Evolutionary conservation across 1,140 invertebrate species (phyloP), one percentile per base, ranked within the genome.

Genomic region (Achatina immaculata): DNA sequence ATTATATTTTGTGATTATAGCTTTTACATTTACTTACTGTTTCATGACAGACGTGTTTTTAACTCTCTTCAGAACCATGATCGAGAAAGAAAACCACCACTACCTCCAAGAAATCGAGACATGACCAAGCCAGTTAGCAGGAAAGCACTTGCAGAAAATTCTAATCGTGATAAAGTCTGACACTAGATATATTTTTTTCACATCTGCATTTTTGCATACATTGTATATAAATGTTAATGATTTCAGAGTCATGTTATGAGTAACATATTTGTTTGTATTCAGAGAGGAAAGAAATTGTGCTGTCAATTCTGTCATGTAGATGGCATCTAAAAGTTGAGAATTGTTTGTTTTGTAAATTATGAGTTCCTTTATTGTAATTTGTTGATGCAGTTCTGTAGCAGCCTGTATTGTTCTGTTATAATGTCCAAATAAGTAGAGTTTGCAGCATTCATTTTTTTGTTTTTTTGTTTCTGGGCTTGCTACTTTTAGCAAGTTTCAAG

Each of bases 141-240:
- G 58, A 83, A 85, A 80, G 82, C 80, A 55, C 68, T 85, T 9
- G 36, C 80, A 45, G 84, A 84, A 75, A 84, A 83, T 58, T 43
- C 80, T 4, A 81, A 82, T 43, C 65, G 83, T 62, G 83, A 84
- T 74, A 84, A 82, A 79, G 81, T 84, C 31, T 84, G 81, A 82
- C 9, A n/a, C 24, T 21, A 48, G 71, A 2, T 31, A 45, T 43
- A 28, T 6, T 43, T 24, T 28, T 28, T n/a, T n/a, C n/a, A n/a
- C n/a, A n/a, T n/a, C n/a, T n/a, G n/a, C n/a, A n/a, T n/a, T n/a
- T n/a, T n/a, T n/a, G n/a, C n/a, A n/a, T n/a, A n/a, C n/a, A n/a
- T n/a, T n/a, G n/a, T n/a, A n/a, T n/a, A n/a, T n/a, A n/a, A n/a
- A n/a, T n/a, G 51, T n/a, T 16, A 55, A 55, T 55, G 14, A 55